Evolutionary conservation across 1,140 invertebrate species (phyloP), one percentile per base, ranked within the genome.

Genomic region (Elymnias hypermnestra): DNA sequence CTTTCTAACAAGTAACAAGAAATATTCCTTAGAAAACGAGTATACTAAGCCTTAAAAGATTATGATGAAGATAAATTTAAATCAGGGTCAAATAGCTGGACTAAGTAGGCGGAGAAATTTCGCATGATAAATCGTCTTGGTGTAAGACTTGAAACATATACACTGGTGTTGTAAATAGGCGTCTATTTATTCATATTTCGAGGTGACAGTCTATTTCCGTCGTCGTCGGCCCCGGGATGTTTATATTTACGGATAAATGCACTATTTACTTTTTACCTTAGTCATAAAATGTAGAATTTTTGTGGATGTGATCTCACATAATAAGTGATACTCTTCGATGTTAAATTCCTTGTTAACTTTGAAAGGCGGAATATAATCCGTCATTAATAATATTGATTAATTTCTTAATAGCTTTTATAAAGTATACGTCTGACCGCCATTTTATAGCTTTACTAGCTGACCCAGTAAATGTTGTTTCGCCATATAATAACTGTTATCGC

Each of bases 191-290:
- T 78, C 58, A 67, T 69, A 68, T 70, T 66, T 58, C 67, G 69
- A 77, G 71, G 72, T 63, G 62, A 72, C 69, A 55, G 51, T 66
- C 70, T 78, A 78, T 78, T 78, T 78, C 63, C 15, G 63, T 28
- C 50, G 28, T 52, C 48, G 57, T 48, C 39, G 52, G 38, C 44
- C 40, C 31, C 25, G 23, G 51, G 43, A 13, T 45, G 59, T 60
- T 71, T 63, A 74, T 53, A 63, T 55, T 25, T 29, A 43, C 22
- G 29, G 36, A 21, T 56, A 48, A 52, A 41, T 51, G 18, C 36
- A 9, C 15, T 40, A 47, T 39, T 47, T 39, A 10, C 25, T 19
- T 47, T 47, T 47, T 39, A 28, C 17, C 28, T 47, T 22, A 29
- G n/a, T 29, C 13, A 13, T 29, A 10, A 29, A 10, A 12, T 12